These are phyloP conservation scores for Zootermopsis nevadensis DNA, from an alignment of 2,888 invertebrate genomes.

Conservation along the genomic window DNA sequence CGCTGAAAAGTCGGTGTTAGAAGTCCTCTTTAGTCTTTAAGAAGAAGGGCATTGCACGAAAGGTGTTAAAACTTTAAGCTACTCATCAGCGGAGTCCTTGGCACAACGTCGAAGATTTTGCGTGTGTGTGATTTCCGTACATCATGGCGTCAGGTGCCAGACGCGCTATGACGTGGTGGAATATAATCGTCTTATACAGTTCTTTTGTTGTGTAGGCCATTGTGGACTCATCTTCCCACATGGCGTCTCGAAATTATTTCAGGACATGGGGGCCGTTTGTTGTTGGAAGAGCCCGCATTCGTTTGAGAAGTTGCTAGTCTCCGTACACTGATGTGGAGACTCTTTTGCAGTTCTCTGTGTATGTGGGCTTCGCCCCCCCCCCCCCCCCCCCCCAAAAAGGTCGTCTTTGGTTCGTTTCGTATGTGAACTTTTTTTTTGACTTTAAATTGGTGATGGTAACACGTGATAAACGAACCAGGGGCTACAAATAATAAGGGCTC, in stretches of 20 bases:
- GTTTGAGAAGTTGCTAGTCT: not conserved
- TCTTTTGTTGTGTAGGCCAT: not conserved
- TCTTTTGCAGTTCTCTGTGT: not conserved
- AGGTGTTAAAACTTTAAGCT: too few relatives aligned
- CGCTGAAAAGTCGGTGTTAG: too few relatives aligned
- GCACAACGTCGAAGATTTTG: too few relatives aligned
- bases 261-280: not conserved
- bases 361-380: too few relatives aligned
- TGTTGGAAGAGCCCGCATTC: not conserved
- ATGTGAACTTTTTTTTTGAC: not conserved
- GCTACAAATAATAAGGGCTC: not conserved
- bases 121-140: too few relatives aligned
- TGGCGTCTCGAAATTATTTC: not conserved
- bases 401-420: not conserved
- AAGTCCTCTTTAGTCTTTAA: too few relatives aligned
- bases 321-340: not conserved
- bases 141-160: too few relatives aligned
- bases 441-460: not conserved
- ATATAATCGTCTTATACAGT: too few relatives aligned
- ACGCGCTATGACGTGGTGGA: too few relatives aligned
- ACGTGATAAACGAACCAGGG: not conserved
- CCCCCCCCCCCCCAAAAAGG: too few relatives aligned
- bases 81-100: too few relatives aligned
- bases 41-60: too few relatives aligned
- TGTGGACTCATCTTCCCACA: not conserved